Conservation (phyloP, 2,797 vertebrate genomes). For the Paratrypauchen microcephalus region DNA sequence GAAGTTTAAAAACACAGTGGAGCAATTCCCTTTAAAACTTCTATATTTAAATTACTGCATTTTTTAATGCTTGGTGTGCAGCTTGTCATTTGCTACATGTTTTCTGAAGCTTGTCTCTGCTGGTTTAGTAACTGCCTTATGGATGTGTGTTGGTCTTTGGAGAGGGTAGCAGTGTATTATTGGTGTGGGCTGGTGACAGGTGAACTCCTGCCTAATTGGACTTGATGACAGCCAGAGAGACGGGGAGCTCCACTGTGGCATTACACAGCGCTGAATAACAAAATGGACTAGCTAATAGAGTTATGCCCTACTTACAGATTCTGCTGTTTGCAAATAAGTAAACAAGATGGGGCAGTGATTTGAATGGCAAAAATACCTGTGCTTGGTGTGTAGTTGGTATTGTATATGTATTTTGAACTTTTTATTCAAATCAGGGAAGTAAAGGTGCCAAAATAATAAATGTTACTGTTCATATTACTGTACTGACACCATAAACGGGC, state of each 20-base stretch:
- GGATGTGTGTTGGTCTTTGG: slow-evolving; percentile 9
- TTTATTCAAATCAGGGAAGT: neutral
- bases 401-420: neutral
- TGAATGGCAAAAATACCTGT: slow-evolving; percentile 31
- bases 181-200: slow-evolving; percentile 42
- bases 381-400: slow-evolving; percentile 15
- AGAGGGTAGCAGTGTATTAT: slow-evolving; percentile 35
- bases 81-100: neutral
- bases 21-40: too few relatives aligned
- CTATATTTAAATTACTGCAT: too few relatives aligned
- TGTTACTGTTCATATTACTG: too few relatives aligned
- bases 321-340: neutral
- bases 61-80: neutral
- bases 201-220: slow-evolving; percentile 55
- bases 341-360: slow-evolving; percentile 4
- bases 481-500: too few relatives aligned
- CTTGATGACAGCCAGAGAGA: slow-evolving; percentile 47
- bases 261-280: slow-evolving; percentile 17
- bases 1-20: too few relatives aligned
- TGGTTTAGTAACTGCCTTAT: neutral
- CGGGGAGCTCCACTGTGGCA: slow-evolving; percentile 26
- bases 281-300: neutral
- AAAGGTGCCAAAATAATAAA: too few relatives aligned
- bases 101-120: neutral
- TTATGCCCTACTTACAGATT: neutral